A percentile compares a stretch with the other conserved stretches of the same genome.
Evolutionary conservation across 2,113 vertebrate species (phyloP).

Genomic region (Glaucidium brasilianum): DNA sequence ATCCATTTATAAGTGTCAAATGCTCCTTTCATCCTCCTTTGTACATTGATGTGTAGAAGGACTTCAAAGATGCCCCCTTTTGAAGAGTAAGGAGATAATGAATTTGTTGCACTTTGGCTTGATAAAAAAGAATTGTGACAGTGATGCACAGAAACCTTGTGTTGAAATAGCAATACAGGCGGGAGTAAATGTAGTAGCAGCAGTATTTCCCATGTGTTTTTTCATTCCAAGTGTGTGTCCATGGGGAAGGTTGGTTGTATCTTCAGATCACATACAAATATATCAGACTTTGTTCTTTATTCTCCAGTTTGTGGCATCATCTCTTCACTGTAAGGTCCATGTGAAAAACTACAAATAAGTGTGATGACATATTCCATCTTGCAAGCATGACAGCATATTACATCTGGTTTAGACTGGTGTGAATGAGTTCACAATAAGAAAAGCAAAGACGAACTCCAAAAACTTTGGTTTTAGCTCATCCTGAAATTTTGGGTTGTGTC

Average conservation of each 20-base stretch:
- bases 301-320: background rate
- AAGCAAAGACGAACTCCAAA: background rate
- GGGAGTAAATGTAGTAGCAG: background rate
- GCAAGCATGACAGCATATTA: background rate
- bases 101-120: background rate
- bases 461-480: background rate
- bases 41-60: background rate
- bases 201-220: background rate
- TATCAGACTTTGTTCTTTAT: background rate
- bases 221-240: background rate
- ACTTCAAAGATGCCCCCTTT: background rate
- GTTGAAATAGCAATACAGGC: background rate
- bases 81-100: background rate
- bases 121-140: background rate
- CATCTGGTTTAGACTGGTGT: background rate
- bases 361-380: background rate
- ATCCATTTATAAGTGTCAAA: background rate
- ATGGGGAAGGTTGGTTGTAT: background rate
- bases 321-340: background rate
- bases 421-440: background rate
- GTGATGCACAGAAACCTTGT: background rate
- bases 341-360: background rate
- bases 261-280: background rate
- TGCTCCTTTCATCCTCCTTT: background rate
- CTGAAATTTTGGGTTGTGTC: background rate